Conservation (phyloP, 2,888 invertebrate species). For the Tetrapedia diversipes region DNA sequence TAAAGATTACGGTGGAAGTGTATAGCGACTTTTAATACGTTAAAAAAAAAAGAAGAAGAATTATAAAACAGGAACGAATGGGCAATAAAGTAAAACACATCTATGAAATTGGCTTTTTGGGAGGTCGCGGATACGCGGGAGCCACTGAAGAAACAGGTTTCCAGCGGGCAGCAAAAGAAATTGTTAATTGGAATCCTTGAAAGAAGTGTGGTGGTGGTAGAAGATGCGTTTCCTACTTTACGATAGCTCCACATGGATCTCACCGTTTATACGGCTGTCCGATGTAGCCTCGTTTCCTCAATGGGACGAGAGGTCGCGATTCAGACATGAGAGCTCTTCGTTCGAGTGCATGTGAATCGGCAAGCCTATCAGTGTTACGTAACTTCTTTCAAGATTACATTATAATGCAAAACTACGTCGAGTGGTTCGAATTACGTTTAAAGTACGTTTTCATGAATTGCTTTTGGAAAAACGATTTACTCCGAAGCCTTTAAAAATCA, state of each 20-base stretch:
- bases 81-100: neutral
- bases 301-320: constrained; percentile 13
- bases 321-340: neutral
- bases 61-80: neutral
- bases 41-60: neutral
- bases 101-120: constrained; percentile 28
- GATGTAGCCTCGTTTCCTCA: constrained; percentile 37
- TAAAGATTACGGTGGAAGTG: neutral
- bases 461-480: too few relatives aligned
- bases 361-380: neutral
- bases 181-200: constrained; percentile 50
- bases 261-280: constrained; percentile 6
- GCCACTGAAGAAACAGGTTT: constrained; percentile 43
- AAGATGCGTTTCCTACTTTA: constrained; percentile 44
- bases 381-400: neutral
- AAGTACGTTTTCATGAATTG: too few relatives aligned
- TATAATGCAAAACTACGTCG: neutral
- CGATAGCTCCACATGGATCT: constrained; percentile 34
- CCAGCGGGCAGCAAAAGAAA: constrained; percentile 38
- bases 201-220: constrained; percentile 35
- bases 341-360: constrained; percentile 16
- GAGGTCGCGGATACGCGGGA: constrained; percentile 6
- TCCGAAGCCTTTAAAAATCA: too few relatives aligned
- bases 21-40: neutral
- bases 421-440: neutral